Conservation (phyloP, 1,140 invertebrate genomes). For the Medauroidea extradentata region DNA sequence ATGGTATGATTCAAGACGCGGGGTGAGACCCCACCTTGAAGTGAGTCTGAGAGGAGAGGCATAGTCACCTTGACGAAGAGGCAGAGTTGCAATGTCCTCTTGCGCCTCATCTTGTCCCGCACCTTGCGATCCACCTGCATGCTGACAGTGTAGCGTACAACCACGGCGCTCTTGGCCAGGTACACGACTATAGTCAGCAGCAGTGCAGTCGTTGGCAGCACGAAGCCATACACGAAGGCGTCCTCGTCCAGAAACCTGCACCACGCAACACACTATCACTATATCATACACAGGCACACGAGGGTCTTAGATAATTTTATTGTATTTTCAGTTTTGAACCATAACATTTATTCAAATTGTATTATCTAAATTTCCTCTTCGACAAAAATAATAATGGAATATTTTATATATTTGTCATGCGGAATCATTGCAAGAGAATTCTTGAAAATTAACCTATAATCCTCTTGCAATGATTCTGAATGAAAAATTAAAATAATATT, state of each 20-base stretch:
- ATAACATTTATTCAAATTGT: too few relatives aligned
- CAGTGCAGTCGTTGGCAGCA: conserved; percentile 41
- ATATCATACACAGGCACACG: too few relatives aligned
- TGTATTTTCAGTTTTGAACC: too few relatives aligned
- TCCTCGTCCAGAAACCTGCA: conserved; percentile 46
- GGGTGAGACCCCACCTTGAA: neutral
- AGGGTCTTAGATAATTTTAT: too few relatives aligned
- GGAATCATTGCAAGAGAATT: too few relatives aligned
- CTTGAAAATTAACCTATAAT: too few relatives aligned
- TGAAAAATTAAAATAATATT: too few relatives aligned
- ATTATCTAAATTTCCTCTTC: too few relatives aligned
- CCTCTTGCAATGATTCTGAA: too few relatives aligned
- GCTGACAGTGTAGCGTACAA: conserved; percentile 40
- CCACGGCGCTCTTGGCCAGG: conserved; percentile 45
- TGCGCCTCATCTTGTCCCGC: conserved; percentile 54
- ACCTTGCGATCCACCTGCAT: conserved; percentile 48
- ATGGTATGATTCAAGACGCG: neutral
- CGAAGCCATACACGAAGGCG: conserved; percentile 46
- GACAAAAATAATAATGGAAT: too few relatives aligned
- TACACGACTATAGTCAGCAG: conserved; percentile 41
- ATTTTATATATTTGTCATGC: too few relatives aligned
- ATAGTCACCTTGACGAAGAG: conserved; percentile 55
- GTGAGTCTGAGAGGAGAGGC: conserved; percentile 27
- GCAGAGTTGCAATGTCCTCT: conserved; percentile 52
- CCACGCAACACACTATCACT: too few relatives aligned